These are phyloP conservation scores for Amphimallon solstitiale DNA, from an alignment of 2,888 invertebrate genomes.

Conservation along the genomic window DNA sequence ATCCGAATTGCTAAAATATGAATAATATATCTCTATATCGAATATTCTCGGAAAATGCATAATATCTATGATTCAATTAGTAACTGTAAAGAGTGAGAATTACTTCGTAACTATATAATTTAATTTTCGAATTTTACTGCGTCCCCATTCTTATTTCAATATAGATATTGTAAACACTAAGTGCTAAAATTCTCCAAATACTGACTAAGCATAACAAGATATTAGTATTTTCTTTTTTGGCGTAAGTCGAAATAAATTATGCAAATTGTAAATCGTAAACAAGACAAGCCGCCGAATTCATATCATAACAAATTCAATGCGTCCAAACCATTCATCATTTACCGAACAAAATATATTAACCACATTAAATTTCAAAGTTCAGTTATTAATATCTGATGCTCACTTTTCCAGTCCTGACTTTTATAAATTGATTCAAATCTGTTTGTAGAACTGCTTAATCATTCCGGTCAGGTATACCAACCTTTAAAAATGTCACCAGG, in stretches of 20 bases:
- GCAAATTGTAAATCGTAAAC: not conserved
- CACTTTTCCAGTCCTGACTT: conserved; percentile 33
- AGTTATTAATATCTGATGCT: conserved; percentile 41
- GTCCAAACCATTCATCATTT: conserved; percentile 11
- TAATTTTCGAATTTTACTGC: no score
- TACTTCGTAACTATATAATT: no score
- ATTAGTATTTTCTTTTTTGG: not conserved
- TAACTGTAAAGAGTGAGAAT: no score
- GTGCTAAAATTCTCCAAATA: not conserved
- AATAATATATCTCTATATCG: not conserved
- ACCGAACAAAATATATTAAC: conserved; percentile 18
- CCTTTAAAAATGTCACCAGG: conserved; percentile 47
- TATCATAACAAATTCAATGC: conserved; percentile 8
- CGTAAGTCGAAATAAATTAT: not conserved
- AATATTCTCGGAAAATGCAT: no score
- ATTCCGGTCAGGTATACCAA: conserved; percentile 45
- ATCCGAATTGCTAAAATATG: not conserved
- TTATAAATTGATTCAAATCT: conserved; percentile 43
- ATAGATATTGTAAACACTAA: no score
- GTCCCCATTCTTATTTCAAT: no score
- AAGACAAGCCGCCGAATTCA: conserved; percentile 4
- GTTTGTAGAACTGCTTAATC: conserved; percentile 43
- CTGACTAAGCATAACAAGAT: not conserved
- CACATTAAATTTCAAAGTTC: conserved; percentile 34
- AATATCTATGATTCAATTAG: no score